Evolutionary conservation across 2,888 invertebrate genomes (phyloP), one percentile per base, ranked within the genome.

Genomic region (Alentia gelatinosa): DNA sequence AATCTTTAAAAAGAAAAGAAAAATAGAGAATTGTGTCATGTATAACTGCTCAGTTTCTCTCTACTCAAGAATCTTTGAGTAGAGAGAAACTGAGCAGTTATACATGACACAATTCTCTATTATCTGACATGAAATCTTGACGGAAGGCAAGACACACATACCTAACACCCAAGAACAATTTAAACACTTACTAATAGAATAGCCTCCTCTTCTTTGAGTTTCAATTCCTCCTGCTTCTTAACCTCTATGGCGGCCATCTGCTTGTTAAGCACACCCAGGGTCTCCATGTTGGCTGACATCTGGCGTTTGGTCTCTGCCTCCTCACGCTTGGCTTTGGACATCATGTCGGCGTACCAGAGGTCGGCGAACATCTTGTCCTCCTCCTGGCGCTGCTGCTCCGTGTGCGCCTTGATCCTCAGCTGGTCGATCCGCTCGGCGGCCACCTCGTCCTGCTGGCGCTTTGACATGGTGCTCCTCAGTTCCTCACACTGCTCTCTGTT

Each of bases 401-500:
- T 33, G n/a, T 35, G 50, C 39, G 90, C 89, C 90, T 93, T 94
- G 84, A 91, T 84, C 7, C 91, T 39, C 33, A 95, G 91, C 90
- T 95, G 94, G 56, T 94, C 93, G 90, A 95, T 92, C 19, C 95
- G 93, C 92, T 96, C 96, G 3, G 94, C 94, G 89, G 95, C 95
- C 37, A 96, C 94, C 79, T 95, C 94, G 91, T 95, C 95, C 83
- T 95, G 95, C 47, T 95, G 94, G 26, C 95, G 94, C 92, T 95
- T 96, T n/a, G 95, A 95, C 75, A 95, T 89, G 33, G 95, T 95
- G 0, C 95, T 94, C 42, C 96, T 89, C 63, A 96, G 93, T 91
- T 96, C 96, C 91, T 96, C 96, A 93, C 96, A 96, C 91, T 96
- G 95, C 89, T 94, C 94, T 91, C 96, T 96, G 90, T 15, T 5